Conservation (phyloP, 2,888 invertebrate genomes). For the Tenthredo notha region DNA sequence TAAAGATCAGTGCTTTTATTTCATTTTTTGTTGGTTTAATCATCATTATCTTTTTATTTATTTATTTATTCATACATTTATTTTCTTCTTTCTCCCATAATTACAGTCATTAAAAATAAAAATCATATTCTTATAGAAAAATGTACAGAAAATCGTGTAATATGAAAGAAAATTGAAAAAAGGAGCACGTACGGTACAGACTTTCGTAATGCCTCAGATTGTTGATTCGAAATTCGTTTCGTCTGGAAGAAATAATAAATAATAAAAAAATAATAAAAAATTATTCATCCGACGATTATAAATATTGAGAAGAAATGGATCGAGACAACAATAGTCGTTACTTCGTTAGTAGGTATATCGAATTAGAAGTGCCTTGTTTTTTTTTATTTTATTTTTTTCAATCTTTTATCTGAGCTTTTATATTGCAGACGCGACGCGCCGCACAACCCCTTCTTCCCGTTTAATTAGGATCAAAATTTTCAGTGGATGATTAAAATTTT, state of each 20-base stretch:
- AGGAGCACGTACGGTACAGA: too few relatives aligned
- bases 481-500: slow-evolving; percentile 6
- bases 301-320: neutral
- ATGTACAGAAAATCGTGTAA: too few relatives aligned
- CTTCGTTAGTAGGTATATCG: neutral
- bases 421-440: neutral
- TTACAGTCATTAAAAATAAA: too few relatives aligned
- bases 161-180: too few relatives aligned
- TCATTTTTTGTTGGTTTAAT: neutral
- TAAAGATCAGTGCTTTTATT: neutral
- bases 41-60: neutral
- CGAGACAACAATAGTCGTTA: neutral
- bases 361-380: neutral
- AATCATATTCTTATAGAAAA: too few relatives aligned
- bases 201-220: too few relatives aligned
- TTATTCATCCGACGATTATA: neutral
- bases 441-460: neutral
- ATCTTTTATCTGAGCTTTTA: neutral
- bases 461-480: slow-evolving; percentile 4
- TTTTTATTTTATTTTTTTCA: neutral
- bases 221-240: too few relatives aligned
- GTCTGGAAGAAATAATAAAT: too few relatives aligned
- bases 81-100: too few relatives aligned
- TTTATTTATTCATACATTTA: too few relatives aligned
- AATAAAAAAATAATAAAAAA: too few relatives aligned